Evolutionary conservation across 2,797 vertebrate genomes (phyloP).

Genomic region (Sylvia borin): DNA sequence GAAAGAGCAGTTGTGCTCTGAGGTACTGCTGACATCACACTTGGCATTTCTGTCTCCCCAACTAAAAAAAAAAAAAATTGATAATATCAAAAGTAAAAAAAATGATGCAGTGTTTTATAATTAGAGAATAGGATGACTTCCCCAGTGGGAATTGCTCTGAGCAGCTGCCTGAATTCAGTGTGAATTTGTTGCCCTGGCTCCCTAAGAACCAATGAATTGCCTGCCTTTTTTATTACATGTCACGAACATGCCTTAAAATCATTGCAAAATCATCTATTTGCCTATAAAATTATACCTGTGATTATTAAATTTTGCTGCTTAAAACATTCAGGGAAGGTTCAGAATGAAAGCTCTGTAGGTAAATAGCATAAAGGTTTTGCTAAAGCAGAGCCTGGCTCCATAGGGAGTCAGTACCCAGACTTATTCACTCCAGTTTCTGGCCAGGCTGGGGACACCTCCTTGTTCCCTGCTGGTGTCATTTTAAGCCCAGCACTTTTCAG

Average conservation of each 20-base stretch:
- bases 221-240: background rate
- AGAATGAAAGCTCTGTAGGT: background rate
- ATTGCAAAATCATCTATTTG: background rate
- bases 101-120: background rate
- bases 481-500: background rate
- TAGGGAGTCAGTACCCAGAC: rapidly evolving
- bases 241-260: background rate
- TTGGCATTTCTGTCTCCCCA: background rate
- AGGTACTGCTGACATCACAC: background rate
- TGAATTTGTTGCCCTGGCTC: background rate
- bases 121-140: background rate
- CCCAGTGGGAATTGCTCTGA: background rate
- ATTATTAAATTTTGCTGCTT: background rate
- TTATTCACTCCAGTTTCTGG: background rate
- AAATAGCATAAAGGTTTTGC: background rate
- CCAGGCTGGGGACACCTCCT: background rate
- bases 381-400: background rate
- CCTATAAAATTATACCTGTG: background rate
- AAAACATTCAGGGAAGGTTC: background rate
- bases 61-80: background rate
- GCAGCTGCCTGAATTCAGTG: background rate
- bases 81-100: conserved; percentile 5
- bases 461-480: background rate
- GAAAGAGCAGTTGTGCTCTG: background rate
- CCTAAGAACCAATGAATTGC: background rate